Evolutionary conservation across 2,797 vertebrate species (phyloP).

Genomic region (Hydrophis major): DNA sequence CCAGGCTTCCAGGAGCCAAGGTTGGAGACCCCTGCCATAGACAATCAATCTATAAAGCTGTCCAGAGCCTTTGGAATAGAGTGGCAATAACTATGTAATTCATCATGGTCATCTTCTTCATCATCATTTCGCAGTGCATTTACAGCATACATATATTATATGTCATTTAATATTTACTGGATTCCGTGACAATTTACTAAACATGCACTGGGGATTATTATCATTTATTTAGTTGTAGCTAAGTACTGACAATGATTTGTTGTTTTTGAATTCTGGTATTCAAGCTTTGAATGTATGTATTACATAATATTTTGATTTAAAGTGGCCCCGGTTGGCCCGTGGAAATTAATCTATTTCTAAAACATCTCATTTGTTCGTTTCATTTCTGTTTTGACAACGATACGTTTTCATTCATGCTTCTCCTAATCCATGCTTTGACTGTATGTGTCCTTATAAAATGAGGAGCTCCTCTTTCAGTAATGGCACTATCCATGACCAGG

Average conservation of each 20-base stretch:
- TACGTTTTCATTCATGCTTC: background rate
- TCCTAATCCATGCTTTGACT: background rate
- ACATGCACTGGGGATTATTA: background rate
- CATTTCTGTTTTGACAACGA: background rate
- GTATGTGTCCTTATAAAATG: background rate
- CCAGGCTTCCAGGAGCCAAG: too few relatives aligned
- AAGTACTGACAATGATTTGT: background rate
- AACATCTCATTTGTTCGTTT: background rate
- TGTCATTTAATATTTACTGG: background rate
- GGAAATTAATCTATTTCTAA: background rate
- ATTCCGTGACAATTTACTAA: background rate
- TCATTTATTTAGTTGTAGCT: background rate
- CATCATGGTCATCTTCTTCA: background rate
- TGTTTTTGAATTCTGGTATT: background rate
- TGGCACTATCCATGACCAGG: background rate
- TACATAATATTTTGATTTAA: background rate
- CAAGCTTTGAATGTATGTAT: background rate
- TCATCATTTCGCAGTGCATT: background rate
- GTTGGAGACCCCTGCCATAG: too few relatives aligned
- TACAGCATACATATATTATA: background rate
- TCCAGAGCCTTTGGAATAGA: background rate
- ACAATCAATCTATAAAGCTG: background rate
- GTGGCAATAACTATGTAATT: background rate
- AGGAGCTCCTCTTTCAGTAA: background rate
- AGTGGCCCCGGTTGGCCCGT: background rate